These are phyloP conservation scores for Anorthoa munda DNA, from an alignment of 2,888 invertebrate genomes.

Conservation along the genomic window DNA sequence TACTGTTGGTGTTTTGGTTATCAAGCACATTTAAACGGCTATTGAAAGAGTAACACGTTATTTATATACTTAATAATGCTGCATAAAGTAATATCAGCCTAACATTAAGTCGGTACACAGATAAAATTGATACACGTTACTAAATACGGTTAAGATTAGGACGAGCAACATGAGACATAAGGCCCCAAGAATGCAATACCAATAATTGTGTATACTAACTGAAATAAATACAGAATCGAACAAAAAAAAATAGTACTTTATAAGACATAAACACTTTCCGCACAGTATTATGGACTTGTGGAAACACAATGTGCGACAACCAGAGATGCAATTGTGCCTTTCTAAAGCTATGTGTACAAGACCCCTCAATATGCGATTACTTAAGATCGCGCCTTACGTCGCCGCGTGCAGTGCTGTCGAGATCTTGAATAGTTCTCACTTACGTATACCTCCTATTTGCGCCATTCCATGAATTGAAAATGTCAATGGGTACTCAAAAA, in stretches of 20 bases:
- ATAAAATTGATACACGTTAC: slow-evolving; percentile 28
- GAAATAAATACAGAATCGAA: slow-evolving; percentile 30
- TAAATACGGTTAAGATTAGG: slow-evolving; percentile 43
- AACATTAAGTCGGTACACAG: slow-evolving; percentile 26
- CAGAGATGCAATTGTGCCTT: background rate
- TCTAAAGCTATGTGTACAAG: slow-evolving; percentile 17
- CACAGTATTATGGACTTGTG: slow-evolving; percentile 6
- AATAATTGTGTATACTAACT: slow-evolving; percentile 43
- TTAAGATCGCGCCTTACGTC: slow-evolving; percentile 10
- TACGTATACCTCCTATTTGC: slow-evolving; percentile 10
- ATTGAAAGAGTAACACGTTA: slow-evolving; percentile 6
- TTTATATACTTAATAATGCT: slow-evolving; percentile 9
- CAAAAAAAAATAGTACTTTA: slow-evolving; percentile 3
- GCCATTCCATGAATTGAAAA: slow-evolving; percentile 25
- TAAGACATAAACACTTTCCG: slow-evolving; percentile 3
- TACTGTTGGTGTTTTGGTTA: slow-evolving; percentile 24
- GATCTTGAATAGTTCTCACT: slow-evolving; percentile 25
- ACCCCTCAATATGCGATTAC: slow-evolving; percentile 13
- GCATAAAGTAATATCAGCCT: slow-evolving; percentile 25
- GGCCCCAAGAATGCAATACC: slow-evolving; percentile 68
- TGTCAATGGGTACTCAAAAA: slow-evolving; percentile 17
- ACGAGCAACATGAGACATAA: slow-evolving; percentile 68
- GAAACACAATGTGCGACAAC: slow-evolving; percentile 9
- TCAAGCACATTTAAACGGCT: slow-evolving; percentile 32
- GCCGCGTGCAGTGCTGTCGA: slow-evolving; percentile 6